These are phyloP conservation scores for Psammodynastes pulverulentus DNA, from an alignment of 2,113 vertebrate species.

Conservation along the genomic window DNA sequence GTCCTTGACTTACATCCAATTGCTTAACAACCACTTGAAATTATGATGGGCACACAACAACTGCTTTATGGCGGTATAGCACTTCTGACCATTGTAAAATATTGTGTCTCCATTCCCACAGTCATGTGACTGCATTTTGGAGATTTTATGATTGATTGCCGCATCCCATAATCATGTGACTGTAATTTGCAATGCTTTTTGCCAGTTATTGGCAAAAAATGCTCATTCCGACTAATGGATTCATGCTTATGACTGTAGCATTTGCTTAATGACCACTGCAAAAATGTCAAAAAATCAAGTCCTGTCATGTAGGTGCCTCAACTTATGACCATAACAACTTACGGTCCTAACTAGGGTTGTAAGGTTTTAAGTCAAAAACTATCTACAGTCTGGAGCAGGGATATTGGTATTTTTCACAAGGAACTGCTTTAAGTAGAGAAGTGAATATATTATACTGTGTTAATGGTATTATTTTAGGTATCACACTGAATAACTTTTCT, in stretches of 20 bases:
- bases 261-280: background rate
- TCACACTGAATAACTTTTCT: background rate
- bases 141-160: background rate
- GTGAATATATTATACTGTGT: background rate
- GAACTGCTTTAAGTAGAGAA: background rate
- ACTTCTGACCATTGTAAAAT: background rate
- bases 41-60: background rate
- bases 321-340: background rate
- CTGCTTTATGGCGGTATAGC: background rate
- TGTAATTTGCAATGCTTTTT: background rate
- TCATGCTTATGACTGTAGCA: background rate
- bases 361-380: background rate
- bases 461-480: background rate
- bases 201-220: background rate
- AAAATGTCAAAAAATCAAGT: background rate
- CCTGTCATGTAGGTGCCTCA: background rate
- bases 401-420: background rate
- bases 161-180: background rate
- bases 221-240: background rate
- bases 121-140: background rate
- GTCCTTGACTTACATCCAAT: background rate
- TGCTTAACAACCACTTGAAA: background rate
- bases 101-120: background rate
- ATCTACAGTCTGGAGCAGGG: background rate
- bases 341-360: background rate